These are phyloP conservation scores for Lethenteron camtschaticum DNA, from an alignment of 2,113 vertebrate genomes.

Conservation along the genomic window DNA sequence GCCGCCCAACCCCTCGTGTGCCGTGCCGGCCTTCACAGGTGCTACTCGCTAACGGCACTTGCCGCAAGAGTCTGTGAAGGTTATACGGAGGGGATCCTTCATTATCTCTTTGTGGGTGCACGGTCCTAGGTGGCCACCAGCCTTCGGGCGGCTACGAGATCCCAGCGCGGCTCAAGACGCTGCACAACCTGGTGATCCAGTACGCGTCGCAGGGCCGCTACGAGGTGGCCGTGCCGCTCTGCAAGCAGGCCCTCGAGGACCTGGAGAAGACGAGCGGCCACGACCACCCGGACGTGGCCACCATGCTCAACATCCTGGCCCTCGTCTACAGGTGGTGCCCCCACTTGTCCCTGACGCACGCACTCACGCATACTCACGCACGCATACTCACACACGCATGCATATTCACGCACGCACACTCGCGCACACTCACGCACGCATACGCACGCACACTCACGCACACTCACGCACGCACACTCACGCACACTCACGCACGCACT, in stretches of 20 bases:
- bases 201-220: conserved; percentile 55
- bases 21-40: no score
- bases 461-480: not conserved
- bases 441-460: not conserved
- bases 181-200: conserved; percentile 69
- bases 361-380: not conserved
- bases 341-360: no score
- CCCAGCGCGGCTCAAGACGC: conserved; percentile 41
- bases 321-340: conserved; percentile 43
- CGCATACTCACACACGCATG: not conserved
- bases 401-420: not conserved
- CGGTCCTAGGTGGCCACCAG: no score
- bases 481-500: not conserved
- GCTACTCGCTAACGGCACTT: no score
- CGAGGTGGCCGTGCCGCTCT: conserved; percentile 54
- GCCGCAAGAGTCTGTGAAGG: no score
- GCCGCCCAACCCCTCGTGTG: no score
- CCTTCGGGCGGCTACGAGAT: conserved; percentile 42
- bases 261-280: conserved; percentile 60
- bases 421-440: not conserved
- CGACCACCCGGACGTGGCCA: conserved; percentile 55
- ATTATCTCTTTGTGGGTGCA: no score
- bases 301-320: conserved; percentile 62
- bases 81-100: no score
- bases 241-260: conserved; percentile 61